Conservation (phyloP, 2,888 invertebrate genomes). For the Coenonympha arcania region DNA sequence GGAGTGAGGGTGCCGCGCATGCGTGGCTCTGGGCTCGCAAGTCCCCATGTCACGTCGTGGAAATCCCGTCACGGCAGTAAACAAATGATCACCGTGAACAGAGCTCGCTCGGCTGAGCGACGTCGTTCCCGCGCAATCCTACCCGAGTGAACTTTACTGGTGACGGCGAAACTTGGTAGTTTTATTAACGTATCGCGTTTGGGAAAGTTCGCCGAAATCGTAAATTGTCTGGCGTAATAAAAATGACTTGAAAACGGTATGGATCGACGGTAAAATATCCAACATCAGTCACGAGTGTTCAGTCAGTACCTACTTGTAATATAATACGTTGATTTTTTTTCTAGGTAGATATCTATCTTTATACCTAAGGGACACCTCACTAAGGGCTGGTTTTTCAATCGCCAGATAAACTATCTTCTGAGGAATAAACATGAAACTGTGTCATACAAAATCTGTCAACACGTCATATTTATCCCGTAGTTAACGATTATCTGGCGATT, state of each 20-base stretch:
- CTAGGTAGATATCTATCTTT: no score
- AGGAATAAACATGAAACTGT: no score
- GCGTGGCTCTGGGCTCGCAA: constrained; percentile 12
- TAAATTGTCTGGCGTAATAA: no score
- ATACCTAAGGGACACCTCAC: no score
- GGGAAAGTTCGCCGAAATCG: not conserved
- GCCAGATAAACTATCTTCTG: no score
- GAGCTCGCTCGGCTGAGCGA: constrained; percentile 5
- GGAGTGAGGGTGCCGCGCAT: constrained; percentile 12
- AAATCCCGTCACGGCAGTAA: constrained; percentile 16
- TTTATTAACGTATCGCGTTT: not conserved
- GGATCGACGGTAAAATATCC: not conserved
- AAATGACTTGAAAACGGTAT: not conserved
- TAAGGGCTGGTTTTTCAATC: no score
- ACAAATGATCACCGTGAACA: constrained; percentile 11
- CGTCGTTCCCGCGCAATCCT: constrained; percentile 16
- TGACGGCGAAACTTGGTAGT: not conserved
- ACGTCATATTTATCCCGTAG: no score
- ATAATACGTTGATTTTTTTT: no score
- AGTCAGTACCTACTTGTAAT: no score
- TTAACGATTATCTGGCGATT: no score
- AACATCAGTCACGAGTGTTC: no score
- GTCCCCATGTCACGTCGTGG: constrained; percentile 6
- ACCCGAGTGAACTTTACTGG: not conserved
- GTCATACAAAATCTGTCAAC: no score